phyloP scores from a whole-genome alignment of 2,797 vertebrate genomes.

The Lutjanus campechanus region DNA sequence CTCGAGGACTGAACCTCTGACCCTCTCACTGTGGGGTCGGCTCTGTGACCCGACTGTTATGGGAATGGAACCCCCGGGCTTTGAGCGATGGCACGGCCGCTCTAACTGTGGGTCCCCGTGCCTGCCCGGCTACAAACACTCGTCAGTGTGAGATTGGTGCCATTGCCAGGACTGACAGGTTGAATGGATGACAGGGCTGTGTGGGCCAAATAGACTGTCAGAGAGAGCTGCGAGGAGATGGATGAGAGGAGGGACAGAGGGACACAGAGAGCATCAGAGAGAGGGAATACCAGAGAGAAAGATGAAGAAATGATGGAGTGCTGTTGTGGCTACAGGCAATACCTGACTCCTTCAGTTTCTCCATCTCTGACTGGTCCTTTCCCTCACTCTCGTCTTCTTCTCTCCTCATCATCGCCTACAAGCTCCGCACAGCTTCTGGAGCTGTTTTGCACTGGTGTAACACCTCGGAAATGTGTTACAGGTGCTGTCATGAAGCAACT shows the following conservation, averaged over 20 bases:
- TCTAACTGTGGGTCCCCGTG: slow-evolving; percentile 16
- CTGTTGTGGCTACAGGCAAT: slow-evolving; percentile 54
- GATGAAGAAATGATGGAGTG: slow-evolving; percentile 72
- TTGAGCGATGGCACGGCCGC: slow-evolving; percentile 13
- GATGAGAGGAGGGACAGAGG: slow-evolving; percentile 70
- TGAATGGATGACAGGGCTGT: slow-evolving; percentile 75
- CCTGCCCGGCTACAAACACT: slow-evolving; percentile 30
- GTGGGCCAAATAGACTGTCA: slow-evolving; percentile 79
- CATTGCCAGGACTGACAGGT: slow-evolving; percentile 68
- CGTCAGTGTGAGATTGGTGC: slow-evolving; percentile 46
- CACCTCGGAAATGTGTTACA: slow-evolving; percentile 7
- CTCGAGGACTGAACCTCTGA: slow-evolving; percentile 24
- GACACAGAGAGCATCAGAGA: slow-evolving; percentile 44
- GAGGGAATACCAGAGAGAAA: slow-evolving; percentile 52
- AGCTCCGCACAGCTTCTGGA: slow-evolving; percentile 14
- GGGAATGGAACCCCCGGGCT: slow-evolving; percentile 36
- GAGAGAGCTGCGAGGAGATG: slow-evolving; percentile 71
- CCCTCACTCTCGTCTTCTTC: slow-evolving; percentile 9
- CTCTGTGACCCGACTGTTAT: slow-evolving; percentile 24
- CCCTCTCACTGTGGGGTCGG: slow-evolving; percentile 32
- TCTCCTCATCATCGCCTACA: background rate
- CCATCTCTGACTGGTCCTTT: slow-evolving; percentile 46
- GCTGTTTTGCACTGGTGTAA: background rate
- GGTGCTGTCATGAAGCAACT: background rate
- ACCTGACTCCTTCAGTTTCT: slow-evolving; percentile 55